Evolutionary conservation across 2,797 vertebrate species (phyloP), one percentile per base, ranked within the genome.

Genomic region (Lagothrix lagotricha): DNA sequence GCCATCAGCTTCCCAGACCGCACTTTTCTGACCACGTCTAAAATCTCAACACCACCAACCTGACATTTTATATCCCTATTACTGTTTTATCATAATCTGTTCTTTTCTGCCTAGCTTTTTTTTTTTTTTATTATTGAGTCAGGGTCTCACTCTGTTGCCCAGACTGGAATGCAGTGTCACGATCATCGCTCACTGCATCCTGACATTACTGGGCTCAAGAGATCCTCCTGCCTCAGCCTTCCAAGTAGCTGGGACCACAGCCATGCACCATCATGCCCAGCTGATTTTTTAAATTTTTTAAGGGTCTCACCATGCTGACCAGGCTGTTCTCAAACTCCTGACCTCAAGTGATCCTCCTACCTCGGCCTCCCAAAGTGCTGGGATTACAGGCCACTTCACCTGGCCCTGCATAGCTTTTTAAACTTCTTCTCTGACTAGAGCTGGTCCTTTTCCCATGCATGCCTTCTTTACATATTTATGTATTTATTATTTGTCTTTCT

Each of bases 21-120:
- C 44, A 26, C 46, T 64, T 72, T 82, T 81, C 88, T 85, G 57
- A 39, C 26, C 22, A 57, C 73, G 13, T 82, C 95, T 88, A 86
- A 86, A 95, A 83, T 79, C 41, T 48, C 52, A 58, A 7, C 46
- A 44, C 28, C 4, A 41, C 36, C 39, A 48, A 22, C 10, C 8
- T 58, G 88, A 54, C 30, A 39, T 52, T 39, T 64, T 50, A 30
- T 36, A 52, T 75, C 50, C 20, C 7, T 77, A 36, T 72, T 81
- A 61, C 33, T 77, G 14, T 17, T 80, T 81, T 72, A 44, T 72
- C 70, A 58, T 64, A 92, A 61, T 73, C 44, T 89, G 14, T 52
- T 81, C 13, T 87, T 70, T 84, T 73, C 64, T 91, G 28, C 41
- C 36, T 5, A 52, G 22, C 13, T 48, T 82, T 89, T 24, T 17